Base-by-base conservation (phyloP, 2,113 vertebrate genomes). In the Brachionichthys hirsutus region DNA sequence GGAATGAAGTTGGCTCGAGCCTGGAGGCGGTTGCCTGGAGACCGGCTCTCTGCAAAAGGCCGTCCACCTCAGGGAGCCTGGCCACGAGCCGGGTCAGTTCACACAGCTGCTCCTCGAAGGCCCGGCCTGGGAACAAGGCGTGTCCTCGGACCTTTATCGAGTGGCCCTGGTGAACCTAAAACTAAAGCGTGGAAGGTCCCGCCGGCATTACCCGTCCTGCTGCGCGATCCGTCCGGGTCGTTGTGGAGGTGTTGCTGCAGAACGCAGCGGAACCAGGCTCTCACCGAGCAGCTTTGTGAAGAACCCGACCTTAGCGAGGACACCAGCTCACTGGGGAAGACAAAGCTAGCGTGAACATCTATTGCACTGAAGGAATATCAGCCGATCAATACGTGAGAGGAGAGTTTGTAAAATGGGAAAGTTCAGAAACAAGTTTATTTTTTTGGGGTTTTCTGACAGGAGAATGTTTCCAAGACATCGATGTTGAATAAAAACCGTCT, bases 231-330 rank as follows among this genome's bases (percentile, higher is more conserved):
- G 12, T 90, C 90, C 8, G 57, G 46, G 70, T 89, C 92, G 66
- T 87, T 92, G 81, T 94, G 90, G 49, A 94, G 67, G 82, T 96
- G 92, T 86, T 94, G 96, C 90, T 98, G 97, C 44, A 99, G 85
- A 84, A 96, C 36, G 75, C 96, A 98, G 54, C 97, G 92, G 72
- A 98, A 89, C 97, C 97, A 99, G 16, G 95, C 91, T 42, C 93
- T 93, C 9, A 99, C 80, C n/a, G 92, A 94, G 72, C 94, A 68
- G 43, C 92, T 90, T 72, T 98, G 94, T 6, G 93, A 94, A 6
- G 94, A 93, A 16, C 84, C 68, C 12, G 80, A 87, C 13, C 83
- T 73, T 2, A 91, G 82, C 19, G 86, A 89, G 40, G 92, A 91
- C 87, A 92, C 83, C 64, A 98, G 75, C 9, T 88, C 85, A 66